A percentile compares a stretch with the other conserved stretches of the same genome.
Conservation (phyloP, 64 coral and sea anemone genomes). For the Montipora capricornis region DNA sequence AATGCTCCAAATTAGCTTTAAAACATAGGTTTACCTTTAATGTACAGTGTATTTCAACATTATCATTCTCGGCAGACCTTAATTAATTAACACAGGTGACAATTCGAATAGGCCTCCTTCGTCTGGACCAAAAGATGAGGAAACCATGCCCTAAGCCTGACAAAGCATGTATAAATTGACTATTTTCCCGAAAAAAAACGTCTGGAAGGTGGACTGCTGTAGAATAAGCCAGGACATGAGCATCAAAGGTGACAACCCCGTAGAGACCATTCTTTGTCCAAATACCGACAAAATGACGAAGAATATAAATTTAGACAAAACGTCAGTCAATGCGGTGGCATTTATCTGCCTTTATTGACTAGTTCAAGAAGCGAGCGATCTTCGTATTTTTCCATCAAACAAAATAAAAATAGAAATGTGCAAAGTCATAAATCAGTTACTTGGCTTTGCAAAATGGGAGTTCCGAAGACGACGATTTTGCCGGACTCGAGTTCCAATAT, state of each 20-base stretch:
- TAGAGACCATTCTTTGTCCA: not conserved
- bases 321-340: not conserved
- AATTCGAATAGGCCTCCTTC: not conserved
- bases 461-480: not conserved
- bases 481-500: no score
- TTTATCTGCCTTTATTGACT: not conserved
- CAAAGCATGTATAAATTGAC: no score
- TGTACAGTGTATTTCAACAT: no score
- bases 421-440: not conserved
- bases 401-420: not conserved
- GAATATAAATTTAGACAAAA: not conserved
- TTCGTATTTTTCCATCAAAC: not conserved
- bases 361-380: not conserved
- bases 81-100: not conserved
- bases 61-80: no score
- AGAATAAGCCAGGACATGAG: not conserved
- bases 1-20: no score
- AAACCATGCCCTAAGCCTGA: not conserved
- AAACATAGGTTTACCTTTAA: no score
- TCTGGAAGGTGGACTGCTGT: not conserved
- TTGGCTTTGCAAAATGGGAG: not conserved
- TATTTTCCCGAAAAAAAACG: not conserved
- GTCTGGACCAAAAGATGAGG: not conserved
- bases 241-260: not conserved
- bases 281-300: conserved; percentile 20